Evolutionary conservation across 2,888 invertebrate species (phyloP), one percentile per base, ranked within the genome.

Genomic region (Chrysotoxum bicinctum): DNA sequence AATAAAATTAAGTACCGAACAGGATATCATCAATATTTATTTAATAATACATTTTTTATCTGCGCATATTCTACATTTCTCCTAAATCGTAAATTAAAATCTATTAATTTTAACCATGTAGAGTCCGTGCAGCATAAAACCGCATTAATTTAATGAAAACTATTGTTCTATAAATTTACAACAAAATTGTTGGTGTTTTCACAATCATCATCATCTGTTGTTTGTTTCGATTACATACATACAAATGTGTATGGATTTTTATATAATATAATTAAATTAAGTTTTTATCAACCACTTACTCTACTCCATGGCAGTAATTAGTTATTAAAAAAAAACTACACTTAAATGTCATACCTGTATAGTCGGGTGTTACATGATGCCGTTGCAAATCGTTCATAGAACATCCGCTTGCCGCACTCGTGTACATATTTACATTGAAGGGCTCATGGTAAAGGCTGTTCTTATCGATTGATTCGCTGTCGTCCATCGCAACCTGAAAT

Each of bases 301-400:
- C 30, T 37, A 35, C 12, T 48, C 75, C 56, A 60, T 21, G 68
- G 16, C 26, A 70, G n/a, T 74, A 77, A 69, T 78, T 83, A 74
- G 62, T 74, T 54, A 58, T 43, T 73, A 68, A 64, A 73, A 69
- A 77, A 69, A 72, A 5, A 60, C 9, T 8, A 58, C 14, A 58
- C 14, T n/a, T 32, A 26, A 0, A 43, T 0, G 48, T 60, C 3
- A 90, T 92, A 94, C 94, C 94, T 91, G 93, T 93, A 89, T 94
- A 94, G 90, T 94, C 93, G 77, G 93, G 93, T 88, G 93, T 93
- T 88, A 92, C 92, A 89, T 93, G 92, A 88, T 92, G 92, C 70
- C 92, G 90, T 88, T 92, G 93, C 88, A 92, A 90, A 89, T 92
- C 91, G 89, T 92, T 92, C 89, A 92, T 90, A 66, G 92, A 91